Evolutionary conservation across 2,888 invertebrate species (phyloP).

Genomic region (Lypha dubia): DNA sequence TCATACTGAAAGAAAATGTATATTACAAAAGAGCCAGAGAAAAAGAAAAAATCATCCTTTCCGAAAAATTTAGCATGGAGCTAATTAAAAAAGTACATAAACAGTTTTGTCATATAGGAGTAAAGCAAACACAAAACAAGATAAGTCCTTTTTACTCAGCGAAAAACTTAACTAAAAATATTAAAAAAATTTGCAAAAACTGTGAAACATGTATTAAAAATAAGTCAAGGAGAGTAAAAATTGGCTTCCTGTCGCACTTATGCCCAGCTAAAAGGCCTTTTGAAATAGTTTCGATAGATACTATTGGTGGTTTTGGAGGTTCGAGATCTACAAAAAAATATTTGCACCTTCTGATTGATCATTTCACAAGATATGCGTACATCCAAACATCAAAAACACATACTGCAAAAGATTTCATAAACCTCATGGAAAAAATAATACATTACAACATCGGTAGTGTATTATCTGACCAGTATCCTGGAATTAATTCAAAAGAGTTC

Average conservation of each 20-base stretch:
- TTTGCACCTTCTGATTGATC: conserved; percentile 76
- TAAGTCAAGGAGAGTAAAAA: too few species aligned
- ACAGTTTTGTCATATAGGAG: conserved; percentile 65
- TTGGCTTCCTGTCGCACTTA: conserved; percentile 71
- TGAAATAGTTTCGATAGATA: conserved; percentile 55
- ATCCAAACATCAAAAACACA: conserved; percentile 59
- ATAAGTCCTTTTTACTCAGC: conserved; percentile 63
- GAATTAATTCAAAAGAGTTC: conserved; percentile 77
- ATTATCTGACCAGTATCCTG: conserved; percentile 76
- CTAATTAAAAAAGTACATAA: conserved; percentile 63
- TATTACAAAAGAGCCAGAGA: conserved; percentile 43
- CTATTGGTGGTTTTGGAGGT: conserved; percentile 78
- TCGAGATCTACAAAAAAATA: conserved; percentile 77
- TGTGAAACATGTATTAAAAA: too few species aligned
- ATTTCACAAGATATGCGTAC: conserved; percentile 77
- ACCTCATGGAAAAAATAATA: too few species aligned
- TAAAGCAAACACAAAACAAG: conserved; percentile 65
- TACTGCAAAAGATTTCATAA: conserved; percentile 76
- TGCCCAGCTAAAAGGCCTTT: conserved; percentile 19
- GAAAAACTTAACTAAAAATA: conserved; percentile 62
- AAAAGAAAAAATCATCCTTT: conserved; percentile 43
- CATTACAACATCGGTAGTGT: too few species aligned
- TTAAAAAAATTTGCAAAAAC: conserved; percentile 27
- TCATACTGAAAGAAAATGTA: neutral
- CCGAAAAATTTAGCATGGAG: conserved; percentile 61